phyloP scores from a whole-genome alignment of 2,113 vertebrate genomes.

The Toxostoma redivivum region DNA sequence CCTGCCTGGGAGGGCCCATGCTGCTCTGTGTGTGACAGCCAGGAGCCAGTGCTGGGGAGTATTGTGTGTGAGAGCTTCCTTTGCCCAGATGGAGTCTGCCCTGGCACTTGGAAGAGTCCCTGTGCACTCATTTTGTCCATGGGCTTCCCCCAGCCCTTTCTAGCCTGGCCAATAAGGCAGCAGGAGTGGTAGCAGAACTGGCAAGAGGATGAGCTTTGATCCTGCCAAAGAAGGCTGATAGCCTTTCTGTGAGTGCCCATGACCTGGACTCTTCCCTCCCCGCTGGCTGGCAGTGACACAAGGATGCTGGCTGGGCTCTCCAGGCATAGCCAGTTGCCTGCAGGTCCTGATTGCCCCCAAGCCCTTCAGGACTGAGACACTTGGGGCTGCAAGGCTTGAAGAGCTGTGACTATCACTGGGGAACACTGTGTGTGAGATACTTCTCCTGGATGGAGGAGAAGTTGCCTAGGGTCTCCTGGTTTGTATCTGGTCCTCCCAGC shows the following conservation, averaged over 20 bases:
- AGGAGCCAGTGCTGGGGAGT: background rate
- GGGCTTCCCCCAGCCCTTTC: background rate
- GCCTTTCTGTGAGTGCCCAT: background rate
- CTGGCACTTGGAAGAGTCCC: background rate
- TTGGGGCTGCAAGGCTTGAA: background rate
- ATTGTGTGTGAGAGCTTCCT: rapidly evolving
- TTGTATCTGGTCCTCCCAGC: background rate
- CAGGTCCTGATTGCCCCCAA: background rate
- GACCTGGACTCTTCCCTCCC: background rate
- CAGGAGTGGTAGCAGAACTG: background rate
- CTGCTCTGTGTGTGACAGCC: background rate
- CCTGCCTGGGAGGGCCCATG: rapidly evolving
- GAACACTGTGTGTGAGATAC: rapidly evolving
- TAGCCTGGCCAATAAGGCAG: background rate
- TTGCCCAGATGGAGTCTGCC: rapidly evolving
- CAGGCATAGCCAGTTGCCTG: background rate
- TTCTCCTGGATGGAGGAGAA: background rate
- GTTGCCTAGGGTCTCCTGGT: background rate
- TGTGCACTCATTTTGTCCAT: background rate
- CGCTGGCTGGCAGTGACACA: background rate
- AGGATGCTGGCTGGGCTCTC: background rate
- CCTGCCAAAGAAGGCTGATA: background rate
- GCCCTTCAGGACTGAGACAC: background rate
- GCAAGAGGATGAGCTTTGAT: background rate
- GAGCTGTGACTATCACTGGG: background rate